Percentiles rank a stretch among this genome's conserved stretches.
phyloP scores from a whole-genome alignment of 1,140 invertebrate genomes.

The Solenopsis invicta region DNA sequence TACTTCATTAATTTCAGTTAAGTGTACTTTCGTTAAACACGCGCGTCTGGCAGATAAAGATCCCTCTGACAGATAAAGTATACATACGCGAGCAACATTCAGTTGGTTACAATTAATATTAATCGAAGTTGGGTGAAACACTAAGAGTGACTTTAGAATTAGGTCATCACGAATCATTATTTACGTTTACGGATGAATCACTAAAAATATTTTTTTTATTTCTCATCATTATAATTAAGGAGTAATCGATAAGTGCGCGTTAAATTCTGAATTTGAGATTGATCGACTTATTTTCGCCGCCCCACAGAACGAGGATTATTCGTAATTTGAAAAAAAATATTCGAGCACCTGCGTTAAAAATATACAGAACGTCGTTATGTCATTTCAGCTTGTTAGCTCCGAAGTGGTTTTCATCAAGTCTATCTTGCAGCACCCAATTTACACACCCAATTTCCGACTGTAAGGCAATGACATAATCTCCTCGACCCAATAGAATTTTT shows the following conservation, averaged over 20 bases:
- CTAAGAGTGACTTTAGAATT: conserved; percentile 22
- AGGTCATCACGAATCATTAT: background rate
- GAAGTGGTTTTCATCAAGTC: background rate
- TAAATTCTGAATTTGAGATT: background rate
- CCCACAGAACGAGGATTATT: background rate
- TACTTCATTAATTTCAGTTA: conserved; percentile 42
- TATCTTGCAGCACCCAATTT: background rate
- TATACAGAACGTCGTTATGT: background rate
- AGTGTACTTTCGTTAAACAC: background rate
- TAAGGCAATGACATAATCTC: background rate
- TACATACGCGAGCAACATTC: background rate
- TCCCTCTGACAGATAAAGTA: background rate
- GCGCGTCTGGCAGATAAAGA: background rate
- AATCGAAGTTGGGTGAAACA: conserved; percentile 17
- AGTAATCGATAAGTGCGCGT: background rate
- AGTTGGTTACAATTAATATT: conserved; percentile 40
- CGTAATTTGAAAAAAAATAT: background rate
- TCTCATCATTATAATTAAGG: background rate
- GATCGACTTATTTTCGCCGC: background rate
- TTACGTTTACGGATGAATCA: background rate
- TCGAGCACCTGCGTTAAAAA: background rate
- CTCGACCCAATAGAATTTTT: background rate
- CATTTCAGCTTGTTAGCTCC: background rate
- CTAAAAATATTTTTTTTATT: background rate
- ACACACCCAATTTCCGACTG: background rate